phyloP scores from a whole-genome alignment of 2,797 vertebrate genomes.

The Catamblyrhynchus diadema region DNA sequence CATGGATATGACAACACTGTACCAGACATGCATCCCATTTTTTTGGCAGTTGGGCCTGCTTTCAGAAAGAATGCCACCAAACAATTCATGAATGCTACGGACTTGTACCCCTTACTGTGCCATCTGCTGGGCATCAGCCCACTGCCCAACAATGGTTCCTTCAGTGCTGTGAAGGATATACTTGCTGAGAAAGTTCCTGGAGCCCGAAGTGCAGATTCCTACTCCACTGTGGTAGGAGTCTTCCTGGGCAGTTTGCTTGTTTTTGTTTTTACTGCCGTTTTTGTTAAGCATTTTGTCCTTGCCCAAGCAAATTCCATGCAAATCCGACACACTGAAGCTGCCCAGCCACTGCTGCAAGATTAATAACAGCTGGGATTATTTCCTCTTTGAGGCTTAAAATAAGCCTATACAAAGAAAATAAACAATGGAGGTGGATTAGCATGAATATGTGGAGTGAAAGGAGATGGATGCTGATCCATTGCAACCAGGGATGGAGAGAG shows the following conservation, averaged over 20 bases:
- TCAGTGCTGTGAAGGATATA: conserved; percentile 81
- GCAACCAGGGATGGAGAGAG: background rate
- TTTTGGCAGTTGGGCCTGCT: conserved; percentile 88
- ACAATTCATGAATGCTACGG: conserved; percentile 82
- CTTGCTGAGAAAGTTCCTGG: conserved; percentile 67
- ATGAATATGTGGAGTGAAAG: background rate
- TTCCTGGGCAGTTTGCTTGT: conserved; percentile 83
- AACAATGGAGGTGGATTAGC: background rate
- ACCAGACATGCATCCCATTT: conserved; percentile 90
- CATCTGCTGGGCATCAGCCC: conserved; percentile 82
- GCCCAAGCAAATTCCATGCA: conserved; percentile 77
- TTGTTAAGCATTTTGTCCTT: conserved; percentile 81
- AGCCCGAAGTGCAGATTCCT: conserved; percentile 59
- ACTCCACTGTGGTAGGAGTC: conserved; percentile 79
- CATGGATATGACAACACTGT: conserved; percentile 89
- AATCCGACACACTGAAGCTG: conserved; percentile 82
- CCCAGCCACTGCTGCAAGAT: conserved; percentile 85
- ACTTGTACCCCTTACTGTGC: conserved; percentile 92
- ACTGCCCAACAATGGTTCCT: conserved; percentile 87
- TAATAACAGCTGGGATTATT: background rate
- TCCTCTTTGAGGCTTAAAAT: background rate
- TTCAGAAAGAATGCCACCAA: conserved; percentile 84
- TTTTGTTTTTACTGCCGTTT: conserved; percentile 81
- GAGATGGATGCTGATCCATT: background rate
- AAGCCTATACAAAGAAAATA: background rate